phyloP scores from a whole-genome alignment of 2,797 vertebrate species.

The Sebastes matsubarae region DNA sequence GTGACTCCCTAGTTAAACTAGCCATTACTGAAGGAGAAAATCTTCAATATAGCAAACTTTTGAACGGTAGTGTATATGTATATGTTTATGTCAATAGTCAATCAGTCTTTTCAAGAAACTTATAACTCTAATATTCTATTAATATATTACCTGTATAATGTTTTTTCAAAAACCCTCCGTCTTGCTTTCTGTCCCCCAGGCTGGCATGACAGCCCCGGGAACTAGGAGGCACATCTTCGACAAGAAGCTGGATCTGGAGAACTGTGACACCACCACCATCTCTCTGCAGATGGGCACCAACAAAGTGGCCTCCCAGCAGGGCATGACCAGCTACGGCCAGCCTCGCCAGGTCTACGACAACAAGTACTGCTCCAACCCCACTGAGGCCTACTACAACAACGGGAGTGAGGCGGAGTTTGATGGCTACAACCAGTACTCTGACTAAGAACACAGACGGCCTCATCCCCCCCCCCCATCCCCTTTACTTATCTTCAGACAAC shows the following conservation, averaged over 20 bases:
- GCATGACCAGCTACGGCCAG: constrained; percentile 94
- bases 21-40: too few species aligned
- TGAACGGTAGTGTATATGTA: too few species aligned
- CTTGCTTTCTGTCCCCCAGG: constrained; percentile 65
- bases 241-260: constrained; percentile 91
- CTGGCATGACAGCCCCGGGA: constrained; percentile 95
- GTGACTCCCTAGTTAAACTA: too few species aligned
- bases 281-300: constrained; percentile 98
- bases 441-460: constrained; percentile 63
- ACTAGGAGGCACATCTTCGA: constrained; percentile 96
- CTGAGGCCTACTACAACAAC: constrained; percentile 75
- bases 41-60: too few species aligned
- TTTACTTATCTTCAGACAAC: constrained; percentile 48
- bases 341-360: constrained; percentile 93
- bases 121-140: neutral
- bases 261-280: constrained; percentile 89
- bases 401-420: constrained; percentile 83
- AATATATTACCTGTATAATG: too few species aligned
- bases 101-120: too few species aligned
- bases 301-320: constrained; percentile 92
- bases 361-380: constrained; percentile 90
- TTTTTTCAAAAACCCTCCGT: neutral
- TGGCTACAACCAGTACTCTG: constrained; percentile 89
- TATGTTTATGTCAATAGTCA: neutral
- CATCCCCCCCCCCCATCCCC: neutral